These are phyloP conservation scores for Blennius ocellaris DNA, from an alignment of 2,113 vertebrate genomes.

Conservation along the genomic window DNA sequence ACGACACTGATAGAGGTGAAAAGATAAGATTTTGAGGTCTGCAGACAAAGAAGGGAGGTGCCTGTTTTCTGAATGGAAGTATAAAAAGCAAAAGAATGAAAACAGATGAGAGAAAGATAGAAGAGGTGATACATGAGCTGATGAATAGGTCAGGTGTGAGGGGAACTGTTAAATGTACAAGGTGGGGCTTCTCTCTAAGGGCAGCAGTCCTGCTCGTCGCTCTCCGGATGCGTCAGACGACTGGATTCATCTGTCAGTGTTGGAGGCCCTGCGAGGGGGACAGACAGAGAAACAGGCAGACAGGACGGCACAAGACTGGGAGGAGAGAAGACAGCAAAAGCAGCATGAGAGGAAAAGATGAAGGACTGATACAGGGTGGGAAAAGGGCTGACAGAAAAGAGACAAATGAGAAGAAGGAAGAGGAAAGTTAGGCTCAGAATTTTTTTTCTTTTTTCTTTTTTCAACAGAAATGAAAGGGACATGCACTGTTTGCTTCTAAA, in stretches of 20 bases:
- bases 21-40: conserved; percentile 62
- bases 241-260: conserved; percentile 55
- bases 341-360: conserved; percentile 12
- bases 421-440: neutral
- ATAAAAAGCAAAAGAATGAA: conserved; percentile 14
- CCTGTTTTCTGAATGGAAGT: conserved; percentile 28
- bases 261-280: conserved; percentile 31
- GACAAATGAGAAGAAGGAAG: conserved; percentile 9
- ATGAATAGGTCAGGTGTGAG: conserved; percentile 19
- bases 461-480: neutral
- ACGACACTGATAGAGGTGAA: conserved; percentile 53
- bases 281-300: conserved; percentile 6
- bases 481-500: neutral
- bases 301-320: conserved; percentile 2
- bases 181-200: conserved; percentile 47
- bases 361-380: neutral
- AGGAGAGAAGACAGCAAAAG: neutral
- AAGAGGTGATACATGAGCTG: conserved; percentile 35
- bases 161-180: conserved; percentile 40
- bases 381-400: neutral
- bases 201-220: neutral
- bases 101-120: conserved; percentile 21
- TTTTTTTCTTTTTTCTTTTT: neutral
- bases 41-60: conserved; percentile 46
- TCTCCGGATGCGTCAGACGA: conserved; percentile 40